Evolutionary conservation across 2,888 invertebrate genomes (phyloP), one percentile per base, ranked within the genome.

Genomic region (Acanthosepion esculentum): DNA sequence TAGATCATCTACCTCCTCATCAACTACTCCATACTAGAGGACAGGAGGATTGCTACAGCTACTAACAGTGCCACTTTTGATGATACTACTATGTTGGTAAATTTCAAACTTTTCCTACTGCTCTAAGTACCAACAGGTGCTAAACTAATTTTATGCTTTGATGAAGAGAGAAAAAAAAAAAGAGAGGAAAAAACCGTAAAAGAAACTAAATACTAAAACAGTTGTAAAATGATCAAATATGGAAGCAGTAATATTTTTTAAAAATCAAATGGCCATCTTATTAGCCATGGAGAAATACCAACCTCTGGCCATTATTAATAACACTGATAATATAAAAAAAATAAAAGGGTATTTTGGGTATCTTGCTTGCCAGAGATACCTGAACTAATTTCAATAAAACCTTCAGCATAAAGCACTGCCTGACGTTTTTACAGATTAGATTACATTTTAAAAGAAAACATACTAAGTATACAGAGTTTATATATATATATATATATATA

Each of bases 101-200:
- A n/a, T 33, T 33, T 78, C 18, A 78, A 15, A 78, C n/a, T n/a
- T 78, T 78, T 78, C 78, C n/a, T n/a, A 33, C n/a, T 78, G n/a
- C 78, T 78, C n/a, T 78, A 78, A 78, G 78, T 78, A 78, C 78
- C 78, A 78, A 78, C 78, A 78, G 78, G 78, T 78, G 78, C n/a
- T 78, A 78, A 78, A 78, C n/a, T 78, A 78, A 78, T 78, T 78
- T 78, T 78, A 78, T n/a, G 78, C n/a, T 78, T 78, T 33, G n/a
- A 15, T 78, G n/a, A 78, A 18, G 12, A 78, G 18, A 29, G 18
- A n/a, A 78, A n/a, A 29, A n/a, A 29, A 53, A 53, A 55, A 55
- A 20, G 20, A 5, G 23, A 59, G 20, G 6, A 59, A 23, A n/a
- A 78, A 33, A 12, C 12, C 26, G 8, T 78, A 12, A 15, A 78